These are phyloP conservation scores for Eublepharis macularius DNA, from an alignment of 2,113 vertebrate species.

Conservation along the genomic window DNA sequence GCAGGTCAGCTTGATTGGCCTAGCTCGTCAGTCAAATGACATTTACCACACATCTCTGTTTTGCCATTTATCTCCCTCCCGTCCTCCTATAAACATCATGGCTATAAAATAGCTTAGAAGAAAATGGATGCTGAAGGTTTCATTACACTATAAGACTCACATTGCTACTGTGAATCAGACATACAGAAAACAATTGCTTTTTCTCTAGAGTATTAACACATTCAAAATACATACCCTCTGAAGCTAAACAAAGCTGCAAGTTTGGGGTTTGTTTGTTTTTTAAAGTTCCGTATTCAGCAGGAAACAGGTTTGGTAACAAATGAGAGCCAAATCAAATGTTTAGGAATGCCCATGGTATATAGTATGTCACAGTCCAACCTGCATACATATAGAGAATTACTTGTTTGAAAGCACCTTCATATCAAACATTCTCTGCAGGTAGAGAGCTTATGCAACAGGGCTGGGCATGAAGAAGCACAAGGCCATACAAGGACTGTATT, in stretches of 20 bases:
- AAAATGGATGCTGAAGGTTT: not conserved
- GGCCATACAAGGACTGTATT: no score
- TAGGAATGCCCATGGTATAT: not conserved
- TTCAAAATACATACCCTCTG: not conserved
- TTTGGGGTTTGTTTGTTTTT: not conserved
- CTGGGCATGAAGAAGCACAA: no score
- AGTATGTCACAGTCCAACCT: no score
- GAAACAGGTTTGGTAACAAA: no score
- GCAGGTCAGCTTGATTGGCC: not conserved
- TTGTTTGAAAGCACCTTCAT: no score
- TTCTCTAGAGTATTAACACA: not conserved
- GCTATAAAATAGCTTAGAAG: not conserved
- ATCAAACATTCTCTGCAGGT: no score
- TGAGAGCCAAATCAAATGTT: not conserved
- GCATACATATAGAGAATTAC: no score
- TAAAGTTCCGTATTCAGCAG: no score
- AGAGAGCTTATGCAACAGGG: no score
- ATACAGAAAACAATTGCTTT: not conserved
- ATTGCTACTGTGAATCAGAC: not conserved
- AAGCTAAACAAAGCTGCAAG: not conserved
- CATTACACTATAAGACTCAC: not conserved
- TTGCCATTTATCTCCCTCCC: not conserved
- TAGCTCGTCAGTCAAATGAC: not conserved
- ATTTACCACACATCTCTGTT: not conserved
- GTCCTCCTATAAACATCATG: conserved; percentile 2